These are phyloP conservation scores for Champsocephalus gunnari DNA, from an alignment of 2,797 vertebrate species.

Conservation along the genomic window DNA sequence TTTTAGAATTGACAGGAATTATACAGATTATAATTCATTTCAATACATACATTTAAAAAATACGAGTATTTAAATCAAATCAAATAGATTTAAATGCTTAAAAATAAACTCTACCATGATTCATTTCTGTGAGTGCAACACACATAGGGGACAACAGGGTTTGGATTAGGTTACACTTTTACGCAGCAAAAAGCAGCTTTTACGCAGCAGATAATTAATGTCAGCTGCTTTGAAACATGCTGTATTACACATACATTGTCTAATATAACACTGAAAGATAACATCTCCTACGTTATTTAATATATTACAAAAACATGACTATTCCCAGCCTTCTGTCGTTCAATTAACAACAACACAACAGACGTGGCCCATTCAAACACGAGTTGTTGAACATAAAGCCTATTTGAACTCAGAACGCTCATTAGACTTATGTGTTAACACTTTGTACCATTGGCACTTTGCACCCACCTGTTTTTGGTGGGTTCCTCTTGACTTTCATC, in stretches of 20 bases:
- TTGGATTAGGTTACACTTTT: neutral
- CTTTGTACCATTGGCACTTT: neutral
- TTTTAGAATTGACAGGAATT: no score
- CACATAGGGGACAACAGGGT: neutral
- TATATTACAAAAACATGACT: neutral
- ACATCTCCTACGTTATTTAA: neutral
- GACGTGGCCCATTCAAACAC: neutral
- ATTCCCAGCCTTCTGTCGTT: neutral
- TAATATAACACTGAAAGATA: neutral
- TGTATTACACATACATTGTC: neutral
- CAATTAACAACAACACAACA: neutral
- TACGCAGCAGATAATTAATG: slow-evolving; percentile 4
- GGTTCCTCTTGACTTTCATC: slow-evolving; percentile 99
- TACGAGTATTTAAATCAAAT: no score
- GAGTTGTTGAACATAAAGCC: neutral
- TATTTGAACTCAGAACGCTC: neutral
- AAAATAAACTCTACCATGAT: no score
- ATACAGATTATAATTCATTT: no score
- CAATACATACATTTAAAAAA: no score
- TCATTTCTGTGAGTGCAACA: neutral
- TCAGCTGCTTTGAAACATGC: neutral
- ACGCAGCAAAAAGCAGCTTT: slow-evolving; percentile 14
- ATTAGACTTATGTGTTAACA: neutral
- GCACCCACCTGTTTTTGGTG: slow-evolving; percentile 96
- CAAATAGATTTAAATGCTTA: no score